Percentiles rank a stretch among this genome's conserved stretches.
Evolutionary conservation across 2,113 vertebrate genomes (phyloP).

Genomic region (Elephantulus edwardii): DNA sequence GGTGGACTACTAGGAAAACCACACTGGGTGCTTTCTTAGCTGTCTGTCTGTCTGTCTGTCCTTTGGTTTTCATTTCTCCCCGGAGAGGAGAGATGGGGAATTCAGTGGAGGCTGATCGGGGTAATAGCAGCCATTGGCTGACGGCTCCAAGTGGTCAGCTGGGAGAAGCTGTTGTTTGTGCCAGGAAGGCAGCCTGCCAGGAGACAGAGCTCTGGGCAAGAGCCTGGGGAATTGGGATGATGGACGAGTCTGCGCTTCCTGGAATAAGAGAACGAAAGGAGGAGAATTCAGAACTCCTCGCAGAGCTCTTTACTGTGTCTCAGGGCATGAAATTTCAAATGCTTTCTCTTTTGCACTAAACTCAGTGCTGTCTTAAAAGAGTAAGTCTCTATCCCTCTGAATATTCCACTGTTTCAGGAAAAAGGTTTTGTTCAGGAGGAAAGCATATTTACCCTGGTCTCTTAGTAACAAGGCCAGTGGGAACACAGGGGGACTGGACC

Average conservation of each 20-base stretch:
- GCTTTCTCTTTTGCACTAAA: conserved; percentile 27
- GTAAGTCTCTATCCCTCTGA: neutral
- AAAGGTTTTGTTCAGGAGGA: conserved; percentile 57
- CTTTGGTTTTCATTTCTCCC: neutral
- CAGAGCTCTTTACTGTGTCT: neutral
- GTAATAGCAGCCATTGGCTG: neutral
- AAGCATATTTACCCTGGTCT: conserved; percentile 30
- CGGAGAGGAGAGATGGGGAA: neutral
- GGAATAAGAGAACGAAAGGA: neutral
- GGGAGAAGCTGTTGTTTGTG: neutral
- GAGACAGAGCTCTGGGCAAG: neutral
- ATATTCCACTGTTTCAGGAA: neutral
- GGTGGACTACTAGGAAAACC: neutral
- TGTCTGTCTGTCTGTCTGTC: neutral
- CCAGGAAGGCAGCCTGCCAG: conserved; percentile 25
- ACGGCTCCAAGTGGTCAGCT: neutral
- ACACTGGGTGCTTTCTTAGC: neutral
- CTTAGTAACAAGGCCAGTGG: conserved; percentile 48
- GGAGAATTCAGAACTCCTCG: neutral
- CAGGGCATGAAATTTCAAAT: neutral
- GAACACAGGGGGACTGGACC: conserved; percentile 13
- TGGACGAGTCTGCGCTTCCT: neutral
- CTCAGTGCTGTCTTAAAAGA: neutral
- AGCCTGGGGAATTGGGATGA: neutral
- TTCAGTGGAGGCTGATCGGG: neutral